Percentiles rank a stretch among this genome's conserved stretches.
phyloP scores from a whole-genome alignment of 1,140 invertebrate genomes.

The Psilanteris sp. region DNA sequence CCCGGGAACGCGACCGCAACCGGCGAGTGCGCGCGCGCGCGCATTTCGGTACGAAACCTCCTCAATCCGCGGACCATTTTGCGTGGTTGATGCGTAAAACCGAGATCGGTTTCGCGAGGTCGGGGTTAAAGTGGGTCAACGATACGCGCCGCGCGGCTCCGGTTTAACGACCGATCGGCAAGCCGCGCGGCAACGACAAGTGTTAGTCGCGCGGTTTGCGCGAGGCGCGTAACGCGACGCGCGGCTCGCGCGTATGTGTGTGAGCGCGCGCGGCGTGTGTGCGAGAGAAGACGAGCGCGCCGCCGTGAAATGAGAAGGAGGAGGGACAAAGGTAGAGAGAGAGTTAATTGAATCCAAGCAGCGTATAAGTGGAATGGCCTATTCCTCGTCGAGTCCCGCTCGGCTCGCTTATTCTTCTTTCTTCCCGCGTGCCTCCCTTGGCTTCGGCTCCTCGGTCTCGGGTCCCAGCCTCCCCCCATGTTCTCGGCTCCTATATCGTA shows the following conservation, averaged over 20 bases:
- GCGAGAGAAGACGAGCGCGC: slow-evolving; percentile 68
- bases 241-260: slow-evolving; percentile 1
- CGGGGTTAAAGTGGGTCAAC: slow-evolving; percentile 17
- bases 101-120: no score
- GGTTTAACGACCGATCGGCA: no score
- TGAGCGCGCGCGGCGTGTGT: slow-evolving; percentile 66
- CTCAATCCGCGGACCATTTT: no score
- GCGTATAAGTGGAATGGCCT: slow-evolving; percentile 80
- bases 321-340: slow-evolving; percentile 77
- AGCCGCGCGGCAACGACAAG: slow-evolving; percentile 33
- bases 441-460: slow-evolving; percentile 55
- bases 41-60: no score
- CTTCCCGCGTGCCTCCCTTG: slow-evolving; percentile 69
- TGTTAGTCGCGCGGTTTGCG: slow-evolving; percentile 56
- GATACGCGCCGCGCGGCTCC: not conserved
- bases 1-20: no score
- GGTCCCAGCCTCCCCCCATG: slow-evolving; percentile 55
- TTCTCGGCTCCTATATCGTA: slow-evolving; percentile 35
- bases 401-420: slow-evolving; percentile 74
- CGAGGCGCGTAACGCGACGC: slow-evolving; percentile 46
- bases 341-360: slow-evolving; percentile 80
- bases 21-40: no score
- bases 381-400: slow-evolving; percentile 73
- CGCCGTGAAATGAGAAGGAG: slow-evolving; percentile 68
- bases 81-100: no score